Base-by-base conservation (phyloP, 2,113 vertebrate species). In the Gadus macrocephalus region DNA sequence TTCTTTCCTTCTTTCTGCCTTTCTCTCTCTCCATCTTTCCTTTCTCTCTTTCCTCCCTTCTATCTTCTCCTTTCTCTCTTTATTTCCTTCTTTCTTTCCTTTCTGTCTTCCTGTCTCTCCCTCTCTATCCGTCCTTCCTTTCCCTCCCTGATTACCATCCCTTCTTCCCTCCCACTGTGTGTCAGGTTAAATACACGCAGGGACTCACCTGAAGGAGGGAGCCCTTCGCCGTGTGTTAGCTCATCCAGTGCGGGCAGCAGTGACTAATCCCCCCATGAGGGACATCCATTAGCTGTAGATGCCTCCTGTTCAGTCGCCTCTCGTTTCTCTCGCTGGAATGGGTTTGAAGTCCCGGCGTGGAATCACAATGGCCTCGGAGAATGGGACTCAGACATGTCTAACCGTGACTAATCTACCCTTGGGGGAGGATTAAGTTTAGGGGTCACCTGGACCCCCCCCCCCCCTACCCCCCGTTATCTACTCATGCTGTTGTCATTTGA, bases 211-310 rank as follows among this genome's bases (percentile, higher is more conserved):
- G 74, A 63, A 60, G 81, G 74, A 68, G n/a, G 1, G 28, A 14
- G 56, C 70, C 66, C n/a, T 31, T 79, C 61, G 19, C 58, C 15
- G 1, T 56, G 64, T 9, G 28, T 84, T 61, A 72, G 58, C 28
- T 49, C 42, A 49, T 14, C 38, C 78, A 59, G 61, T 6, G 11
- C 17, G 59, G 70, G 66, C 53, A 15, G 25, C 70, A 71, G 66
- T 71, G 81, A 82, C 22, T 79, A 75, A 85, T 73, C 80, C 83
- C 74, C 64, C 83, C 72, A 63, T 15, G 68, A 79, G 83, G 75
- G 35, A 22, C 55, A 15, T 63, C 16, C 75, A 64, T 64, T 68
- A 4, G 55, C 17, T 64, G 38, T 78, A 78, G 77, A 76, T 60
- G 31, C 78, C 60, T 61, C 80, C 69, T 60, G 76, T 79, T 86